Conservation (phyloP, 2,888 invertebrate genomes). For the Lucinisca nassula region DNA sequence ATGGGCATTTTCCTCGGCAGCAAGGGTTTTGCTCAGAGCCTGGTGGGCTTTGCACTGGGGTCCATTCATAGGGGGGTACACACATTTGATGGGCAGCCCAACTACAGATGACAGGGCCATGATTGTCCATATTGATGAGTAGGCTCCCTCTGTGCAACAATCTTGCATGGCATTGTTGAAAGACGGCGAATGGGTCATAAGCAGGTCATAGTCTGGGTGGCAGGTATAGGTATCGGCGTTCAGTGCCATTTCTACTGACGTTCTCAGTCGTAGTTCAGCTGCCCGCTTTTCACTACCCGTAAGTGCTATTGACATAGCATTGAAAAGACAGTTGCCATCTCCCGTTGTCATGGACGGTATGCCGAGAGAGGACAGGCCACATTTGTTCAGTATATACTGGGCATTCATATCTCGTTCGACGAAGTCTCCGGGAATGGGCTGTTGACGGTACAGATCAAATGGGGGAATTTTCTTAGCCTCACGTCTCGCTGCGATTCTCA, state of each 20-base stretch:
- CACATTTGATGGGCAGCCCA: not conserved
- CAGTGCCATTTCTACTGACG: not conserved
- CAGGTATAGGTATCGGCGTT: not conserved
- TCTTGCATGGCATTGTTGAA: not conserved
- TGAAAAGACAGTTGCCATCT: too few species aligned
- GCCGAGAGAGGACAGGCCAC: too few species aligned
- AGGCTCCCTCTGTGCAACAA: not conserved
- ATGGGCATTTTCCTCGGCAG: not conserved
- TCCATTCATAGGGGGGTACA: not conserved
- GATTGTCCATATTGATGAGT: not conserved
- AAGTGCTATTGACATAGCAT: too few species aligned
- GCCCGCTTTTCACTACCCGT: not conserved
- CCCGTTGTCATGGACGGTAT: too few species aligned
- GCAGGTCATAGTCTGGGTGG: not conserved
- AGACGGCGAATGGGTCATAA: not conserved
- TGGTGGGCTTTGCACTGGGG: not conserved
- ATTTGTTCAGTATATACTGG: too few species aligned
- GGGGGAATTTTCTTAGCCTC: too few species aligned
- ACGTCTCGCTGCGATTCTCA: too few species aligned
- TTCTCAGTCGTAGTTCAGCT: not conserved
- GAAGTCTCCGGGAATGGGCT: too few species aligned
- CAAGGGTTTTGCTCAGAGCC: not conserved
- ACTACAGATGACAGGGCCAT: not conserved
- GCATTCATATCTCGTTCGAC: too few species aligned
- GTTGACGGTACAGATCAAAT: too few species aligned